Conservation (phyloP, 2,797 vertebrate genomes). For the Xenops minutus region DNA sequence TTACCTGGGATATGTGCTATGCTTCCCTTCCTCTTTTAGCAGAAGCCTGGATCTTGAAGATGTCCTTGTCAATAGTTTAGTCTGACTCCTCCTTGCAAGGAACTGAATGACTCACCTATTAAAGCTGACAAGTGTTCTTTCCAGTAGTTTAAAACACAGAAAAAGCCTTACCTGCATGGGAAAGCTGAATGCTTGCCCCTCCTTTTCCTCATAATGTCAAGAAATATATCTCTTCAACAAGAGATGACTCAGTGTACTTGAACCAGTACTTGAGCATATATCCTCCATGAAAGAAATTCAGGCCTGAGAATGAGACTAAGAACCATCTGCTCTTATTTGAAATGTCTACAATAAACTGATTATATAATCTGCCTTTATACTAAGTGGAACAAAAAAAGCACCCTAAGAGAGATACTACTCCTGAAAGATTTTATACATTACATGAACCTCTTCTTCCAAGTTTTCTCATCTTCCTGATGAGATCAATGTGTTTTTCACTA, state of each 20-base stretch:
- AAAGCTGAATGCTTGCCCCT: not conserved
- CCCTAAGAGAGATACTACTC: not conserved
- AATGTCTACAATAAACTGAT: not conserved
- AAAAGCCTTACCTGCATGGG: not conserved
- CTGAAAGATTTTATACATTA: not conserved
- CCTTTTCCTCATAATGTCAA: not conserved
- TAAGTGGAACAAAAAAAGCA: not conserved
- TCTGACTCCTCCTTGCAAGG: not conserved
- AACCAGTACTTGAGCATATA: not conserved
- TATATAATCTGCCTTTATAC: not conserved
- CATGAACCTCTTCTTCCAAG: not conserved
- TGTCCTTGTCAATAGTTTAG: not conserved
- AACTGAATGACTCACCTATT: not conserved
- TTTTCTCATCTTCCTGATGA: not conserved
- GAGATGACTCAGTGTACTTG: not conserved
- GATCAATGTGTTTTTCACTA: not conserved
- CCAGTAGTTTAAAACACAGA: not conserved
- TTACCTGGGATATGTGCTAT: rapidly evolving
- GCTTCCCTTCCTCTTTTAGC: not conserved
- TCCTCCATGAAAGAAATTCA: not conserved
- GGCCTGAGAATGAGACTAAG: not conserved
- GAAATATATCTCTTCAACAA: not conserved
- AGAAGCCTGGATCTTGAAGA: not conserved
- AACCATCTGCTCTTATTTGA: not conserved
- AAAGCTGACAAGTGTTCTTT: not conserved